These are phyloP conservation scores for Periparus ater DNA, from an alignment of 2,797 vertebrate species.

Conservation along the genomic window DNA sequence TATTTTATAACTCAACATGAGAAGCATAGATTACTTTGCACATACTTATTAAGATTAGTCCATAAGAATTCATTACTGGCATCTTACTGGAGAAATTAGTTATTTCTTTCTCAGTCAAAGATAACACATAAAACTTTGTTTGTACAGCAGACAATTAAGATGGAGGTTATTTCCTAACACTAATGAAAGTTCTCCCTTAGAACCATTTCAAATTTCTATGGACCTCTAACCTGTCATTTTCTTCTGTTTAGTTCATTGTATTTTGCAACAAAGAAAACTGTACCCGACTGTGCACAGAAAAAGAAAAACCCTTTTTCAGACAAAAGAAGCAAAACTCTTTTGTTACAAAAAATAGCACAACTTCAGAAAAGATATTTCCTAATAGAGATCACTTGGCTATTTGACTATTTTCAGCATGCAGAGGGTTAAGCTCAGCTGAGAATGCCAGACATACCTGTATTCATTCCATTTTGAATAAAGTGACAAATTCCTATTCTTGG, in stretches of 20 bases:
- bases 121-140: conserved; percentile 58
- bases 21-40: conserved; percentile 47
- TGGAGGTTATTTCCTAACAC: conserved; percentile 68
- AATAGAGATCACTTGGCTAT: conserved; percentile 39
- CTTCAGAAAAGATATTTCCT: conserved; percentile 55
- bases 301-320: conserved; percentile 54
- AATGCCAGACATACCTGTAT: conserved; percentile 77
- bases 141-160: conserved; percentile 66
- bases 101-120: conserved; percentile 61
- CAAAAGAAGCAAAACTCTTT: conserved; percentile 67
- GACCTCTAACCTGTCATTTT: conserved; percentile 61
- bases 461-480: conserved; percentile 82
- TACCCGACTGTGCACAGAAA: conserved; percentile 6
- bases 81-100: conserved; percentile 67
- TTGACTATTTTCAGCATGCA: conserved; percentile 43
- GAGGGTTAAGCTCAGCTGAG: conserved; percentile 60
- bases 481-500: conserved; percentile 83
- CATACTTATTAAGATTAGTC: conserved; percentile 63
- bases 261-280: conserved; percentile 58
- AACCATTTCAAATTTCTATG: conserved; percentile 62
- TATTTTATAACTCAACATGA: conserved; percentile 62
- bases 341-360: conserved; percentile 63
- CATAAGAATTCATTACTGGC: conserved; percentile 59
- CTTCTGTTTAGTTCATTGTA: conserved; percentile 54
- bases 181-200: conserved; percentile 54